Conservation (phyloP, 2,888 invertebrate species). For the Hydraecia micacea region DNA sequence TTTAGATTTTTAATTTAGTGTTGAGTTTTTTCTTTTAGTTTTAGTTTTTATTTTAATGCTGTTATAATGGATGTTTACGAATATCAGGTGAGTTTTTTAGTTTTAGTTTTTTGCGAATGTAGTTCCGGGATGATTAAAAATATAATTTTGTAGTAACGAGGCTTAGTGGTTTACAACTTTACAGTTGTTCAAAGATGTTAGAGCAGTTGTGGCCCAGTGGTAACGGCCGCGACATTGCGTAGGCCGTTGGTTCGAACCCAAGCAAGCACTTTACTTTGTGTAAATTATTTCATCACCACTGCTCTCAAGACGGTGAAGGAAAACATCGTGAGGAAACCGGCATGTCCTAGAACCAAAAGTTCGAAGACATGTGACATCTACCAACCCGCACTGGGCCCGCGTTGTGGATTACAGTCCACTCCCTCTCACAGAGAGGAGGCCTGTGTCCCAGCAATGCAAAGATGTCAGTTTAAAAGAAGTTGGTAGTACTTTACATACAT, state of each 20-base stretch:
- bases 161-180: neutral
- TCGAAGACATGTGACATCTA: too few relatives aligned
- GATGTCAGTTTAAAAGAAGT: neutral
- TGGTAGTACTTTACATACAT: neutral
- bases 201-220: neutral
- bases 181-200: neutral
- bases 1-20: slow-evolving; percentile 60
- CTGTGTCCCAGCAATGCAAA: neutral
- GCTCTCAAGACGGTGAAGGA: neutral
- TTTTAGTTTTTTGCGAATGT: slow-evolving; percentile 5
- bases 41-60: slow-evolving; percentile 65
- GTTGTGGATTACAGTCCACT: too few relatives aligned
- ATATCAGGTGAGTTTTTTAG: slow-evolving; percentile 82
- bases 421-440: too few relatives aligned
- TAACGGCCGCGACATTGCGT: neutral
- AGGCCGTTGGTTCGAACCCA: neutral
- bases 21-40: slow-evolving; percentile 67
- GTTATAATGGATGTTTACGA: slow-evolving; percentile 86
- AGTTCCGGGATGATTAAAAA: slow-evolving; percentile 37
- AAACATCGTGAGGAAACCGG: neutral
- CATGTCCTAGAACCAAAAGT: neutral
- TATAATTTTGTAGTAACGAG: slow-evolving; percentile 16
- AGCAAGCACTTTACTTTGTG: neutral
- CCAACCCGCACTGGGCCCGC: too few relatives aligned
- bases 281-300: neutral